Base-by-base conservation (phyloP, 2,888 invertebrate genomes). In the Polydrusus pterygomalis region DNA sequence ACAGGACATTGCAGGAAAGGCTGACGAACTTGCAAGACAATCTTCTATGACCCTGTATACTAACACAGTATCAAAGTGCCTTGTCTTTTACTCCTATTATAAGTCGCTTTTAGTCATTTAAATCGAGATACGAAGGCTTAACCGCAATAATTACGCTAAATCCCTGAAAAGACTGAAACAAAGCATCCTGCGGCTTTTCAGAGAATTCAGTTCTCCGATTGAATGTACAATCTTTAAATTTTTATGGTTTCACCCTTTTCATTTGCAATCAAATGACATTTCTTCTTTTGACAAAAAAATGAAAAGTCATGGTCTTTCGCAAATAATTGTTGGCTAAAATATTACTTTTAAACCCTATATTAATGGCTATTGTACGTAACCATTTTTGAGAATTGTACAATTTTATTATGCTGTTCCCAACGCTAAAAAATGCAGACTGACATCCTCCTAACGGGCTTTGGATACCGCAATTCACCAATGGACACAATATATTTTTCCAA, bases 141-240 rank as follows among this genome's bases (percentile, higher is more conserved):
- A 38, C 58, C 38, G 5, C 38, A 60, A 60, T 60, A 17, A 60
- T 38, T 60, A 60, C 38, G 58, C 18, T 38, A 11, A 60, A 60
- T 60, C 38, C 38, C 38, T 60, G 58, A 18, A 60, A 60, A 60
- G 58, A 60, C 38, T 38, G 17, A 38, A 60, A 60, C 38, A 60
- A 38, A 60, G 38, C 58, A 38, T 60, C 17, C 58, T 38, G 17
- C 11, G 58, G 38, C 58, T 60, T 60, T 60, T 60, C 38, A 60
- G 58, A 38, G 38, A 38, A 40, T 60, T 60, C 38, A 17, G 38
- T 11, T 10, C 38, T 17, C 17, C 38, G 38, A 38, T 60, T 60
- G 38, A 60, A 60, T 60, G 38, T 17, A 60, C 38, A 40, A 38
- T 60, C 38, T 17, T 38, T 38, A 38, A 34, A 38, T 38, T 60